A percentile compares a stretch with the other conserved stretches of the same genome.
Conservation (phyloP, 2,797 vertebrate genomes). For the Pseudochromis fuscus region DNA sequence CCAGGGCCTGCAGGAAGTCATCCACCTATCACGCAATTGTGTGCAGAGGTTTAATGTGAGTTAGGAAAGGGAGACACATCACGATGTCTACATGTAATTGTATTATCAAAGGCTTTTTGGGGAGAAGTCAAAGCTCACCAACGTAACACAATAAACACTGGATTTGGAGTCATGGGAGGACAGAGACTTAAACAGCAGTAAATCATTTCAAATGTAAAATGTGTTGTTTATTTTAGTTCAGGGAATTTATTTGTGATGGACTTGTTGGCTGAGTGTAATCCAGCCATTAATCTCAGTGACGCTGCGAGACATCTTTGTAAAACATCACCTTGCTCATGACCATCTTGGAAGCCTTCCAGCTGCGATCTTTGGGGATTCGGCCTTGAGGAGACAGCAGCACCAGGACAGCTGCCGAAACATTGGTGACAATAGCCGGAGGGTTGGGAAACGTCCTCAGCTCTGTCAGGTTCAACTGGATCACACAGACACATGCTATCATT, state of each 20-base stretch:
- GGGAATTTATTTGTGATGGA: conserved; percentile 27
- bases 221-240: conserved; percentile 9
- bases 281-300: conserved; percentile 23
- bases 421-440: conserved; percentile 80
- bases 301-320: conserved; percentile 10
- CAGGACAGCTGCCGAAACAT: conserved; percentile 78
- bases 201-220: conserved; percentile 12
- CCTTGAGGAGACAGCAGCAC: conserved; percentile 81
- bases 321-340: conserved; percentile 86
- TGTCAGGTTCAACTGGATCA: conserved; percentile 83
- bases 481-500: conserved; percentile 39
- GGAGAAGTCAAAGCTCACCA: neutral
- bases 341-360: conserved; percentile 86
- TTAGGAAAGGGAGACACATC: neutral
- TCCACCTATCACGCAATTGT: conserved; percentile 73
- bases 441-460: conserved; percentile 86
- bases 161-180: neutral
- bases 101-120: neutral
- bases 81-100: neutral
- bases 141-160: neutral
- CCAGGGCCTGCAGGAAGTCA: conserved; percentile 84
- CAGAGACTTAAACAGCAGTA: neutral
- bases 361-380: conserved; percentile 85
- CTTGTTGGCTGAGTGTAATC: conserved; percentile 2
- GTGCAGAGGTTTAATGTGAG: neutral